Evolutionary conservation across 2,888 invertebrate species (phyloP).

Genomic region (Drosophila aldrichi): DNA sequence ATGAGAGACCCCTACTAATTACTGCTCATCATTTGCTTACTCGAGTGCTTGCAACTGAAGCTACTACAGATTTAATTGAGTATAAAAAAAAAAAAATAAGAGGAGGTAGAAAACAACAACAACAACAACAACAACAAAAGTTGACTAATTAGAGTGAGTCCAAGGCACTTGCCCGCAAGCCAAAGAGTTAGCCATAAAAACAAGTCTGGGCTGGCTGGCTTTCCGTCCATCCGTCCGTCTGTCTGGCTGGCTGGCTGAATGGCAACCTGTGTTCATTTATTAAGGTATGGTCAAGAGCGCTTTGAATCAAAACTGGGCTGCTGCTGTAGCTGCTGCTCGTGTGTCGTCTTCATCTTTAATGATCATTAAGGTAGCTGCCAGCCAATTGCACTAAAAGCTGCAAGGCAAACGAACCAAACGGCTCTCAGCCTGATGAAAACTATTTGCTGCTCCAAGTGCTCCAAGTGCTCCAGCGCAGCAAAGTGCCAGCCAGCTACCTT

Average conservation of each 20-base stretch:
- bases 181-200: slow-evolving; percentile 63
- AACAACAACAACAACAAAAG: slow-evolving; percentile 27
- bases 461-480: slow-evolving; percentile 51
- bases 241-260: slow-evolving; percentile 10
- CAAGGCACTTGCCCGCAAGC: slow-evolving; percentile 75
- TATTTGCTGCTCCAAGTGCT: slow-evolving; percentile 63
- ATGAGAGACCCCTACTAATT: slow-evolving; percentile 66
- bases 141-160: slow-evolving; percentile 80
- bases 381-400: slow-evolving; percentile 80
- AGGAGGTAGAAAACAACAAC: slow-evolving; percentile 39
- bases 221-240: slow-evolving; percentile 7
- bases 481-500: slow-evolving; percentile 63
- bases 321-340: slow-evolving; percentile 34
- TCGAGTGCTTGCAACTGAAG: slow-evolving; percentile 66
- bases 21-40: slow-evolving; percentile 82
- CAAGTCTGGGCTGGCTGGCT: slow-evolving; percentile 53
- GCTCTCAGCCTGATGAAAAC: slow-evolving; percentile 78
- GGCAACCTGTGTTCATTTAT: slow-evolving; percentile 76
- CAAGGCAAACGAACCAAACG: slow-evolving; percentile 56
- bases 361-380: slow-evolving; percentile 78
- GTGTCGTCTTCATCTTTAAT: slow-evolving; percentile 79
- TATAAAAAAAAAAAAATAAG: slow-evolving; percentile 58
- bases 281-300: slow-evolving; percentile 79
- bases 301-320: slow-evolving; percentile 74
- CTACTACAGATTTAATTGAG: slow-evolving; percentile 76